Evolutionary conservation across 2,888 invertebrate genomes (phyloP).

Genomic region (Drosophila atripex): DNA sequence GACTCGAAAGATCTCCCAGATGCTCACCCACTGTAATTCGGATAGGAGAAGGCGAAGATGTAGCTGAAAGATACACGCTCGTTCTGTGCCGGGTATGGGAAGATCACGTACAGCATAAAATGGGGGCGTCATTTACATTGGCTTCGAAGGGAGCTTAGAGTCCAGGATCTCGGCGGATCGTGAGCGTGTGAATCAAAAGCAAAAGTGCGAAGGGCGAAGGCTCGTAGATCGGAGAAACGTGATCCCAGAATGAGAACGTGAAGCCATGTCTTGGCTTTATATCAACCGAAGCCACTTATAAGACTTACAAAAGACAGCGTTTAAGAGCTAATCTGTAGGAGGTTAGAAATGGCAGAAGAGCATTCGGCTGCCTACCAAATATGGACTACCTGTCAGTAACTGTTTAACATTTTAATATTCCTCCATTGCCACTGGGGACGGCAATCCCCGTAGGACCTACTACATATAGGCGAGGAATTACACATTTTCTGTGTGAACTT

Average conservation of each 20-base stretch:
- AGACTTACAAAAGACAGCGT: background rate
- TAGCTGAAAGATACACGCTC: slow-evolving; percentile 64
- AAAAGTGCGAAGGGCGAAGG: slow-evolving; percentile 22
- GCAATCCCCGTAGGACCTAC: too few species aligned
- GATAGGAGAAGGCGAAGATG: slow-evolving; percentile 59
- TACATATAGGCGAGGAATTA: too few species aligned
- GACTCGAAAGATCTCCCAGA: slow-evolving; percentile 73
- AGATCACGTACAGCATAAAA: slow-evolving; percentile 71
- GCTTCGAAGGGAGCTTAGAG: slow-evolving; percentile 59
- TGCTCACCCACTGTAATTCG: slow-evolving; percentile 37
- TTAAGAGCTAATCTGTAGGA: background rate
- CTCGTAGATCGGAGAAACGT: slow-evolving; percentile 31
- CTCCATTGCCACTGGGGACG: background rate
- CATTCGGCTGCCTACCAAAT: background rate
- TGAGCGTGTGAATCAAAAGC: slow-evolving; percentile 71
- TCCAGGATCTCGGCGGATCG: slow-evolving; percentile 65
- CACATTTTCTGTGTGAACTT: too few species aligned
- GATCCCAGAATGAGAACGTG: slow-evolving; percentile 34
- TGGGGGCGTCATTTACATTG: slow-evolving; percentile 79
- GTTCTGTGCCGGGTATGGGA: slow-evolving; percentile 26
- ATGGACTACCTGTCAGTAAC: background rate
- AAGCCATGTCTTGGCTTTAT: slow-evolving; percentile 5
- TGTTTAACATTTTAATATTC: background rate
- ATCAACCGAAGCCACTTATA: background rate
- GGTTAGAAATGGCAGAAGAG: background rate